Conservation (phyloP, 2,888 invertebrate genomes). For the Plutella xylostella region DNA sequence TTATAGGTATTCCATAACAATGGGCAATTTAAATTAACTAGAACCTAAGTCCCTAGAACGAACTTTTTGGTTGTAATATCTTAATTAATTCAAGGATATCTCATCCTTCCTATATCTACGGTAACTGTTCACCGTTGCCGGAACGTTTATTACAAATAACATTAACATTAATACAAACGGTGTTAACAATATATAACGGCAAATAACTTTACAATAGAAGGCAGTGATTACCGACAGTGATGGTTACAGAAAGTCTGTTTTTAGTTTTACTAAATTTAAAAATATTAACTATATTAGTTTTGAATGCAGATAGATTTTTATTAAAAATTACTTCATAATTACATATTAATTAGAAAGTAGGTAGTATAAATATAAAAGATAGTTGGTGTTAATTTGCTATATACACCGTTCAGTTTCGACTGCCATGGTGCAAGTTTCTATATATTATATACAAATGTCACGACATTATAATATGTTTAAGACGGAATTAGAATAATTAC, state of each 20-base stretch:
- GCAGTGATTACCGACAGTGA: conserved; percentile 53
- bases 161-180: conserved; percentile 52
- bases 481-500: no score
- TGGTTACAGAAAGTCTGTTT: conserved; percentile 32
- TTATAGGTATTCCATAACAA: background rate
- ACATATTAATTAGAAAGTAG: no score
- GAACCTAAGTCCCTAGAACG: conserved; percentile 68
- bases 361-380: no score
- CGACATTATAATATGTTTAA: no score
- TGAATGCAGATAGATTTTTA: no score
- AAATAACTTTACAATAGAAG: conserved; percentile 41
- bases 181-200: conserved; percentile 48
- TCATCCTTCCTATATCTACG: conserved; percentile 51
- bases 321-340: no score
- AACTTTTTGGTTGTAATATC: conserved; percentile 65
- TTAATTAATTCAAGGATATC: conserved; percentile 48
- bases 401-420: no score
- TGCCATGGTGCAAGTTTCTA: no score
- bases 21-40: conserved; percentile 17
- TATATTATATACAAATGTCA: no score
- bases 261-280: no score
- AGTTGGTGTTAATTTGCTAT: no score
- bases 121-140: conserved; percentile 69
- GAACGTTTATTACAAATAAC: conserved; percentile 55
- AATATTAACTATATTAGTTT: no score